phyloP scores from a whole-genome alignment of 2,113 vertebrate species.

The Ondatra zibethicus region DNA sequence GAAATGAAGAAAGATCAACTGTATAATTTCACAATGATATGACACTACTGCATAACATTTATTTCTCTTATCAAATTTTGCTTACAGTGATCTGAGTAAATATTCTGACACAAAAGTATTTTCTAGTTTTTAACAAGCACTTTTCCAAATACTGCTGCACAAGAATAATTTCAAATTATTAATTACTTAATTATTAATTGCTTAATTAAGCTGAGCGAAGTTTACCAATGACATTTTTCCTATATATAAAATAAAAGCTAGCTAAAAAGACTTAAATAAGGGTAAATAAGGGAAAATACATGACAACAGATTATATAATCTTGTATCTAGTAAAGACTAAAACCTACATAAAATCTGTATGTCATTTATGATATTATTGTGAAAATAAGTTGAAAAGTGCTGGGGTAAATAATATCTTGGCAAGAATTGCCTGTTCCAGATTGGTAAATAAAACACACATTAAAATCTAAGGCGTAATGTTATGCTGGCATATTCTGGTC shows the following conservation, averaged over 20 bases:
- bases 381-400: neutral
- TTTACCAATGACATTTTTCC: neutral
- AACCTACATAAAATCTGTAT: neutral
- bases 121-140: neutral
- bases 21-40: neutral
- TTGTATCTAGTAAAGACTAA: neutral
- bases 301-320: neutral
- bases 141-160: neutral
- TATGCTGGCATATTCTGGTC: neutral
- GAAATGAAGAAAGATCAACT: neutral
- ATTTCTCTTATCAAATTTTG: neutral
- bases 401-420: neutral
- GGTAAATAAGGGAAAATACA: neutral
- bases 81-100: neutral
- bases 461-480: neutral
- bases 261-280: conserved; percentile 12
- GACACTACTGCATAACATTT: neutral
- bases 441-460: neutral
- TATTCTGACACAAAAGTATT: neutral
- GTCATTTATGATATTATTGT: neutral
- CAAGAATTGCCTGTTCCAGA: conserved; percentile 1
- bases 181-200: too few relatives aligned
- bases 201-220: neutral
- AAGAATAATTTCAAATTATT: neutral
- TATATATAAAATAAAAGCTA: neutral